These are phyloP conservation scores for Lathronympha strigana DNA, from an alignment of 2,888 invertebrate species.

Conservation along the genomic window DNA sequence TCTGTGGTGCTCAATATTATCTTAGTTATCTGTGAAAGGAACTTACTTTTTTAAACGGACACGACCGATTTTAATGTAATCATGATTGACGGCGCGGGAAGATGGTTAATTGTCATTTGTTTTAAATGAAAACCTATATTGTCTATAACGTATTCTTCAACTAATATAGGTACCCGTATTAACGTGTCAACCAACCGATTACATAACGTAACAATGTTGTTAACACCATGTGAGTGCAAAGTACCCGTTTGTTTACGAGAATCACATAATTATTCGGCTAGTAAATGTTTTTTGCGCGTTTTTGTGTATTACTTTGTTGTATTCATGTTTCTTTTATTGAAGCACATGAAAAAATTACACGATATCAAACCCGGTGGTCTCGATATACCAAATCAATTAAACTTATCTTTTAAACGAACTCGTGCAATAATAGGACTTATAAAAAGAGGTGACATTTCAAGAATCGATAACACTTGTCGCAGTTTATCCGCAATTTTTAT, in stretches of 20 bases:
- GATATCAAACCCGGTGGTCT: conserved; percentile 18
- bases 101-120: neutral
- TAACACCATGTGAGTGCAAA: no score
- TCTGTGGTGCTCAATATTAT: conserved; percentile 1
- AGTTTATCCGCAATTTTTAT: conserved; percentile 1
- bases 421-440: conserved; percentile 27
- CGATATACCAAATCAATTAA: conserved; percentile 27
- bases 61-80: neutral
- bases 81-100: neutral
- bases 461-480: conserved; percentile 13
- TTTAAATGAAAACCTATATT: neutral
- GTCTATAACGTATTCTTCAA: neutral
- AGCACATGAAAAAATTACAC: neutral
- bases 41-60: neutral
- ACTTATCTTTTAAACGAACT: conserved; percentile 19
- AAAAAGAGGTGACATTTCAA: conserved; percentile 35
- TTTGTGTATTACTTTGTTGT: neutral
- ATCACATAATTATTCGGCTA: neutral
- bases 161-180: no score
- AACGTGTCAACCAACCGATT: no score
- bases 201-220: no score
- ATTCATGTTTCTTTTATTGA: neutral
- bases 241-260: no score
- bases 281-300: neutral
- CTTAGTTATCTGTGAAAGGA: conserved; percentile 9